phyloP scores from a whole-genome alignment of 2,797 vertebrate species.

The Sarcoramphus papa region DNA sequence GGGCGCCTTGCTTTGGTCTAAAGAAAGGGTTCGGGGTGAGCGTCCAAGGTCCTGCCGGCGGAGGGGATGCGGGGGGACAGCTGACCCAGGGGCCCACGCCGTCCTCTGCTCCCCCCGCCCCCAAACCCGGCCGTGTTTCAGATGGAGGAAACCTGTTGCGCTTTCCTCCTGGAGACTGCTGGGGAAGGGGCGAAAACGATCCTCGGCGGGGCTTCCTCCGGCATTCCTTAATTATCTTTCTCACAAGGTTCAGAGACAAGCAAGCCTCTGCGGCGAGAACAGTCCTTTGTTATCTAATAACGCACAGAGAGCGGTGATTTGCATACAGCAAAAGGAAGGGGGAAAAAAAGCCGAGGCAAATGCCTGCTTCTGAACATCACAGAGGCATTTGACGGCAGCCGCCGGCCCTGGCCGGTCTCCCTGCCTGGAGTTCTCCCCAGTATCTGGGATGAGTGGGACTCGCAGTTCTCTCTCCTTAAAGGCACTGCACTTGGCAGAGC shows the following conservation, averaged over 20 bases:
- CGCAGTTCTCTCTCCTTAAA: background rate
- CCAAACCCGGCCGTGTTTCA: background rate
- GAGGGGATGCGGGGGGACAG: background rate
- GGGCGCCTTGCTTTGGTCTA: accelerated
- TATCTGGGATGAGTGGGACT: background rate
- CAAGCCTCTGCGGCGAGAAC: background rate
- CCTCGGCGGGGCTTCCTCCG: background rate
- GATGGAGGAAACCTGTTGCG: background rate
- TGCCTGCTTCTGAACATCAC: background rate
- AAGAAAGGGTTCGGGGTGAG: accelerated
- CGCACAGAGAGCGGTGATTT: background rate
- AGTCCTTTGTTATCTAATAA: conserved; percentile 31
- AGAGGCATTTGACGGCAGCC: background rate
- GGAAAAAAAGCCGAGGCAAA: background rate
- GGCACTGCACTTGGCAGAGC: background rate
- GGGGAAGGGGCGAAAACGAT: background rate
- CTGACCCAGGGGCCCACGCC: accelerated
- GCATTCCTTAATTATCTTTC: background rate
- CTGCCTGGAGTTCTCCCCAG: background rate
- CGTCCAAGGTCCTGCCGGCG: accelerated
- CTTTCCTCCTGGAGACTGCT: background rate
- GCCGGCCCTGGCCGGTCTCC: background rate
- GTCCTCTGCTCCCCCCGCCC: background rate
- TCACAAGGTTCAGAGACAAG: background rate
- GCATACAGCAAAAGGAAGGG: background rate